These are phyloP conservation scores for Cephus rjabovi DNA, from an alignment of 2,888 invertebrate species.

Conservation along the genomic window DNA sequence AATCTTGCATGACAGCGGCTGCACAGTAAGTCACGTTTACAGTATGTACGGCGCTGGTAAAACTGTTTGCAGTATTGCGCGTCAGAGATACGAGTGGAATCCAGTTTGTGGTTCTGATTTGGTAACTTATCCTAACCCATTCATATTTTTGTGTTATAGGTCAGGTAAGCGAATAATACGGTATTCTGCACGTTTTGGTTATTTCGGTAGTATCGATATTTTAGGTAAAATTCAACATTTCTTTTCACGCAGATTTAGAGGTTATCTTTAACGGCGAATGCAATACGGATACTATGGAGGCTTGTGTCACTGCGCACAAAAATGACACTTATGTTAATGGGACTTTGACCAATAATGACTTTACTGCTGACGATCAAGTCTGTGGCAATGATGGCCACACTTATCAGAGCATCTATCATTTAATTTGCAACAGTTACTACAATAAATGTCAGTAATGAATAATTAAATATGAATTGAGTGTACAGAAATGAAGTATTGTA, in stretches of 20 bases:
- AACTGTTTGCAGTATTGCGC: constrained; percentile 41
- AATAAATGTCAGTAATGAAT: constrained; percentile 44
- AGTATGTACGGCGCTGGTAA: constrained; percentile 26
- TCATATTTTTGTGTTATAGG: constrained; percentile 44
- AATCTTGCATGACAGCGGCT: constrained; percentile 49
- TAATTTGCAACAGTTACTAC: constrained; percentile 44
- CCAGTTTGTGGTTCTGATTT: constrained; percentile 48
- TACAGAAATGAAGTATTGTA: too few species aligned
- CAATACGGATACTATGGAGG: constrained; percentile 15
- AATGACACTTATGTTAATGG: constrained; percentile 18
- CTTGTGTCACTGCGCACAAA: constrained; percentile 22
- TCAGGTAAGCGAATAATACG: constrained; percentile 30
- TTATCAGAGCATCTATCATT: constrained; percentile 44
- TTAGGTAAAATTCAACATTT: too few species aligned
- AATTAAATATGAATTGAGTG: not conserved
- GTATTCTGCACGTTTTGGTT: not conserved
- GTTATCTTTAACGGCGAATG: constrained; percentile 21
- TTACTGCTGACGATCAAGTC: constrained; percentile 34
- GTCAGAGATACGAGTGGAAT: constrained; percentile 49
- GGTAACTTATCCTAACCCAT: constrained; percentile 51
- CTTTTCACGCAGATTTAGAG: constrained; percentile 14
- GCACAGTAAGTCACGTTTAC: constrained; percentile 41
- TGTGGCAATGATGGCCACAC: constrained; percentile 53
- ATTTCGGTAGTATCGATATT: too few species aligned
- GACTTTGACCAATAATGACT: constrained; percentile 22